Evolutionary conservation across 2,888 invertebrate genomes (phyloP), one percentile per base, ranked within the genome.

Genomic region (Coleophora flavipennella): DNA sequence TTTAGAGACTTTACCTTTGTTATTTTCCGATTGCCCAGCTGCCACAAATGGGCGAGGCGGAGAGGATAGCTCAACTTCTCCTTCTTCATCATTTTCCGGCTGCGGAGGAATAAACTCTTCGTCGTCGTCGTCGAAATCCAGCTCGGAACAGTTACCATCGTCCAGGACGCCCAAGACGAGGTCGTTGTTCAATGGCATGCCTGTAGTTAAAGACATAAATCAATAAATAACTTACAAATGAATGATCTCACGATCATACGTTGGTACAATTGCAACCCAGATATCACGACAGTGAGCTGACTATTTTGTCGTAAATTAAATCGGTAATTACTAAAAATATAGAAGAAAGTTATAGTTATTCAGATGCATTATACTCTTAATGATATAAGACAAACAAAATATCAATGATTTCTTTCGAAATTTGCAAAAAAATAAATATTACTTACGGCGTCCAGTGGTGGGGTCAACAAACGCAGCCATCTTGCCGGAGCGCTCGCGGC

Each of bases 231-330:
- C 10, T 10, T 7, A 13, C 8, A 36, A 36, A 31, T 36, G 13
- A 14, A 29, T 7, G 7, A 36, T 29, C 13, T 29, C 36, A 36
- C 11, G 12, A 12, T 29, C 14, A 29, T 36, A 29, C 13, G 36
- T 36, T 36, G 29, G 36, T 36, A 36, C 29, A 36, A 31, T 36
- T 29, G 28, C 14, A 13, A 14, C 34, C 34, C 14, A 10, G 34
- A 34, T 10, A 8, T 34, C 20, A 34, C 34, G 20, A 10, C 7
- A 13, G 34, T 34, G 34, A 14, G 13, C 10, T 13, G 7, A 13
- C 11, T 4, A 20, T 25, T 34, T 34, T 13, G 10, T 10, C 2
- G 10, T 11, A n/a, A 14, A 8, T 13, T 34, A 9, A 20, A 34
- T 7, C 8, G 8, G 12, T 14, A 13, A 33, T 20, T 25, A 25